These are phyloP conservation scores for Oxygymnocypris stewartii DNA, from an alignment of 2,113 vertebrate genomes.

Conservation along the genomic window DNA sequence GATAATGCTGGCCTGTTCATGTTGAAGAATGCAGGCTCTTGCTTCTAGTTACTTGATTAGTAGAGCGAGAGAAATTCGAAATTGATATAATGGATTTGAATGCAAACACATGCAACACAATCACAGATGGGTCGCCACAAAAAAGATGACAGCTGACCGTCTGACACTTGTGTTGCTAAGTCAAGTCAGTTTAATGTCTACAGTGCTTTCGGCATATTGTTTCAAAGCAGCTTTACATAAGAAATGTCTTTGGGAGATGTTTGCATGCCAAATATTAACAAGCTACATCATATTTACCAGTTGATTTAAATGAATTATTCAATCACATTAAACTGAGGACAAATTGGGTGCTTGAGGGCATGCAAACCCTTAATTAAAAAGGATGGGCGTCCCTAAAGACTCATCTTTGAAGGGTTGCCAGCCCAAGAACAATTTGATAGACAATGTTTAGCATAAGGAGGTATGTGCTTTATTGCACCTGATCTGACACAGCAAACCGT, in stretches of 20 bases:
- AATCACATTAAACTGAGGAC: slow-evolving; percentile 26
- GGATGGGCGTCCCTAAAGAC: slow-evolving; percentile 7
- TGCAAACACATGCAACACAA: background rate
- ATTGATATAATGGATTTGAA: slow-evolving; percentile 1
- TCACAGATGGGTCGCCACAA: background rate
- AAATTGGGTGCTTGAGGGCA: slow-evolving; percentile 21
- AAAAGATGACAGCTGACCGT: background rate
- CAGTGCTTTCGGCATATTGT: background rate
- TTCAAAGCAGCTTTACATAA: background rate
- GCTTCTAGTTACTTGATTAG: slow-evolving; percentile 2
- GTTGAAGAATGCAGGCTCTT: background rate
- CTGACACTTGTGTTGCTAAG: slow-evolving; percentile 15
- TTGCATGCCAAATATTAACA: background rate
- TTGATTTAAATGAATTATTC: slow-evolving; percentile 18
- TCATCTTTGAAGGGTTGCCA: slow-evolving; percentile 10
- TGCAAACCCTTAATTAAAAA: slow-evolving; percentile 32
- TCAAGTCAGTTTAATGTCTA: background rate
- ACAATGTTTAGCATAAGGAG: slow-evolving; percentile 12
- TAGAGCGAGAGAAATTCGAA: background rate
- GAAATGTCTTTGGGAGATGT: slow-evolving; percentile 9
- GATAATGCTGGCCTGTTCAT: slow-evolving; percentile 23
- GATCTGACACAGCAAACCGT: slow-evolving; percentile 41
- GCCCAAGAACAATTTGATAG: slow-evolving; percentile 1
- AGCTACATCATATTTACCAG: background rate
- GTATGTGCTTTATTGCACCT: slow-evolving; percentile 9